Evolutionary conservation across 2,797 vertebrate species (phyloP).

Genomic region (Euthynnus affinis): DNA sequence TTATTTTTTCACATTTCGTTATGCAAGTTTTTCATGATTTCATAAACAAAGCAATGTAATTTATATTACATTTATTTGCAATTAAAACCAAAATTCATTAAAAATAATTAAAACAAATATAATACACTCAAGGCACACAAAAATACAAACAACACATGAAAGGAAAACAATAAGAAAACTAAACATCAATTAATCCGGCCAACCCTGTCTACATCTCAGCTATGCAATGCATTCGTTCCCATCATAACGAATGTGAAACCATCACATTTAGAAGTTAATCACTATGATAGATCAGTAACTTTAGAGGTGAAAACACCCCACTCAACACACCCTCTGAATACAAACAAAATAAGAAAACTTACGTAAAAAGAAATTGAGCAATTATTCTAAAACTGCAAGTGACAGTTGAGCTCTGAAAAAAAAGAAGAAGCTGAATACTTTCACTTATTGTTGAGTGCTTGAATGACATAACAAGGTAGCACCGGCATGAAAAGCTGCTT

Average conservation of each 20-base stretch:
- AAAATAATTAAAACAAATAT: background rate
- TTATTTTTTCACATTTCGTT: background rate
- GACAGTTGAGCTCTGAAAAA: background rate
- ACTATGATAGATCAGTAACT: background rate
- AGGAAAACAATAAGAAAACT: background rate
- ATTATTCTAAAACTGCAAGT: no score
- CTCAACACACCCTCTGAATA: background rate
- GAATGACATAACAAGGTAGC: background rate
- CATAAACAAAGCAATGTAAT: background rate
- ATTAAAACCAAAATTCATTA: background rate
- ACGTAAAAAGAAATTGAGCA: background rate
- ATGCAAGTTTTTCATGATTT: background rate
- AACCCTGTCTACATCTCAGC: no score
- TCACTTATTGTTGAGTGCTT: constrained; percentile 10
- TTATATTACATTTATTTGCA: background rate
- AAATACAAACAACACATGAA: background rate
- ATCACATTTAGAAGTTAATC: background rate
- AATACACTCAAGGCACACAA: background rate
- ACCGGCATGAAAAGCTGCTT: constrained; percentile 1
- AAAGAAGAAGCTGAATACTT: background rate
- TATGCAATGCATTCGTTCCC: background rate
- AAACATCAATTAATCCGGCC: background rate
- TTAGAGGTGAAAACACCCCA: background rate
- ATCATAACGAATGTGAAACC: constrained; percentile 66
- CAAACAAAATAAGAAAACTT: background rate